phyloP scores from a whole-genome alignment of 92 coral and sea anemone species.

The Scolanthus callimorphus region DNA sequence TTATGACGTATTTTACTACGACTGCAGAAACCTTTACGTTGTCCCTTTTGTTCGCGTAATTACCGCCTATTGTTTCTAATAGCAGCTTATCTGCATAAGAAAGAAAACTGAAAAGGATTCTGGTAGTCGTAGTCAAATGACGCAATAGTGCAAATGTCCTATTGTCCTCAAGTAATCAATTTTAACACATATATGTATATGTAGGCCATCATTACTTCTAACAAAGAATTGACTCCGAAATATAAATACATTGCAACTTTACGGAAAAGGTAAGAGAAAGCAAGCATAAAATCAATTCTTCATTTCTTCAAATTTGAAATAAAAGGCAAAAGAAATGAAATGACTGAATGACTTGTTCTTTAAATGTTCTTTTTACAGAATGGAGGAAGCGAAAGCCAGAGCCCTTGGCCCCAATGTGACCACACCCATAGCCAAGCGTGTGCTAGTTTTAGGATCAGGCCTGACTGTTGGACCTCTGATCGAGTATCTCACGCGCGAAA shows the following conservation, averaged over 20 bases:
- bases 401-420: conserved; percentile 72
- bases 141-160: too few species aligned
- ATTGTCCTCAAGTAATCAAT: too few species aligned
- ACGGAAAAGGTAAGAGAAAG: conserved; percentile 70
- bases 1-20: too few species aligned
- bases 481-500: conserved; percentile 88
- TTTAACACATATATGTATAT: too few species aligned
- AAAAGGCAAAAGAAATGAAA: not conserved
- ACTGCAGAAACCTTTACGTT: too few species aligned
- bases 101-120: too few species aligned
- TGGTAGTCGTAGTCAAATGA: too few species aligned
- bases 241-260: conserved; percentile 82
- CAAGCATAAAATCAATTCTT: not conserved
- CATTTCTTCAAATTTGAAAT: not conserved
- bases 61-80: too few species aligned
- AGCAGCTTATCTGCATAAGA: too few species aligned
- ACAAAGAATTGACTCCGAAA: conserved; percentile 76
- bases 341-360: not conserved
- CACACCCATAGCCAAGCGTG: conserved; percentile 69
- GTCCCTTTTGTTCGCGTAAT: too few species aligned
- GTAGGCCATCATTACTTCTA: conserved; percentile 90
- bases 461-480: conserved; percentile 82
- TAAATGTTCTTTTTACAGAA: conserved; percentile 18
- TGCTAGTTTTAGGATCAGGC: conserved; percentile 85
- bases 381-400: conserved; percentile 76